Evolutionary conservation across 2,888 invertebrate genomes (phyloP), one percentile per base, ranked within the genome.

Genomic region (Cephalotes varians): DNA sequence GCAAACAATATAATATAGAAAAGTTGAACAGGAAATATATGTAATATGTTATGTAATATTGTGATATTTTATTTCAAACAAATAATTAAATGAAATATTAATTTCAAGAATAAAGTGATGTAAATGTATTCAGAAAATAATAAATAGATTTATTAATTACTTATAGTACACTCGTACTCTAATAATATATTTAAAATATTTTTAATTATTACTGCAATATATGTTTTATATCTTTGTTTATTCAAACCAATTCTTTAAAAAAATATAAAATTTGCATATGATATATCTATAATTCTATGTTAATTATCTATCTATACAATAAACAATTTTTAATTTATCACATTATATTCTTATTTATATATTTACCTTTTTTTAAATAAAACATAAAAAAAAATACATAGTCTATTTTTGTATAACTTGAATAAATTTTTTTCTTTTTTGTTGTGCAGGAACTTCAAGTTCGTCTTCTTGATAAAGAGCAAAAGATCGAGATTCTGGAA

Each of bases 401-500:
- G 4, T 47, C 1, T 37, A 0, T 10, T 56, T 65, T 40, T 21
- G 4, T 54, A 37, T 3, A 40, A 67, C 21, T 15, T 3, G 10
- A 40, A 40, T 25, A 18, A 31, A 34, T n/a, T 64, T n/a, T 28
- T 12, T 73, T 82, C 31, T 15, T 83, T 77, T 80, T 81, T 3
- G 25, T 65, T 37, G 1, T 74, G 12, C 71, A 94, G 94, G 92
- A 93, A 79, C 82, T 94, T 44, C 91, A 91, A 73, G 92, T 93
- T 25, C 91, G 94, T 74, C 86, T 95, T 18, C 85, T 91, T 44
- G 92, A 94, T 58, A 93, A 92, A 81, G 94, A 95, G 51, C 93
- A 94, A 60, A 95, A 95, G 85, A 94, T 95, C 9, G 93, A 94
- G 12, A 91, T 91, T 44, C 91, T 96, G 2, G 94, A 95, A 80